phyloP scores from a whole-genome alignment of 2,888 invertebrate species.

The Cryptus viduatorius region DNA sequence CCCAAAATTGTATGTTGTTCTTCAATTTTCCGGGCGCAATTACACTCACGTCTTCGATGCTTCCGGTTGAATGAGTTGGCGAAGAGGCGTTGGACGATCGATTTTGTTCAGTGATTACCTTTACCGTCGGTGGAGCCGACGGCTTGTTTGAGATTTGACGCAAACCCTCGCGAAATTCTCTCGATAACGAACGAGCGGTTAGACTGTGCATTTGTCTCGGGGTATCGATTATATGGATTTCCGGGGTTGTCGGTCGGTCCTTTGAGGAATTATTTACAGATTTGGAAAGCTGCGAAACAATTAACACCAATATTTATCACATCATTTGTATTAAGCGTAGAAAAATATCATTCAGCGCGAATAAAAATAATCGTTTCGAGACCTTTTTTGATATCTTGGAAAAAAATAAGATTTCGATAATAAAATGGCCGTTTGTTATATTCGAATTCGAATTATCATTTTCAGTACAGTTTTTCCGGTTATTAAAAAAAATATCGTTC shows the following conservation, averaged over 20 bases:
- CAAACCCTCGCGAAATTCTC: slow-evolving; percentile 90
- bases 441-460: no score
- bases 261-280: slow-evolving; percentile 64
- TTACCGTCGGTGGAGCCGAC: slow-evolving; percentile 72
- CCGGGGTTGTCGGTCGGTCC: slow-evolving; percentile 79
- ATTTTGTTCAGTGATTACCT: slow-evolving; percentile 69
- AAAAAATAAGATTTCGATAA: no score
- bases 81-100: slow-evolving; percentile 67
- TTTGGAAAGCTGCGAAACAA: slow-evolving; percentile 66
- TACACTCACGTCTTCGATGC: slow-evolving; percentile 72
- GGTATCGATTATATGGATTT: slow-evolving; percentile 81
- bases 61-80: slow-evolving; percentile 63
- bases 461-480: no score
- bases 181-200: slow-evolving; percentile 92
- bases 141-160: slow-evolving; percentile 79
- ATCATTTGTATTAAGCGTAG: not conserved
- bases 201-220: slow-evolving; percentile 89
- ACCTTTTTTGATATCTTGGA: no score
- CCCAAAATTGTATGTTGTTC: slow-evolving; percentile 83
- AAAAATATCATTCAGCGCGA: not conserved
- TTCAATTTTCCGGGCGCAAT: slow-evolving; percentile 81
- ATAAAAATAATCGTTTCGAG: not conserved
- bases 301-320: not conserved
- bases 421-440: no score
- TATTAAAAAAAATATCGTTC: no score